phyloP scores from a whole-genome alignment of 1,140 invertebrate species.

The Euwallacea fornicatus region DNA sequence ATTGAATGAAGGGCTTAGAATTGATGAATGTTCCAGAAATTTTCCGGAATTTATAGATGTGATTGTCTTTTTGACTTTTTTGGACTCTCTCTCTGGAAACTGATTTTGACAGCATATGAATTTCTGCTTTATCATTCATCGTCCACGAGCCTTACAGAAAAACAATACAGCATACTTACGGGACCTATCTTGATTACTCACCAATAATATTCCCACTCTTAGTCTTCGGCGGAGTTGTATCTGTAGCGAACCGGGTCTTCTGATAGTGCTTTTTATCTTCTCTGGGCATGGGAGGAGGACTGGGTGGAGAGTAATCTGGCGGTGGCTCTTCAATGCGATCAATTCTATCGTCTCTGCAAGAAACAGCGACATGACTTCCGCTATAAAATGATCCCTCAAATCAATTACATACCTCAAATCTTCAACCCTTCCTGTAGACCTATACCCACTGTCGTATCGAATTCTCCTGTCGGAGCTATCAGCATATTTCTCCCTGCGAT shows the following conservation, averaged over 20 bases:
- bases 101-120: not conserved
- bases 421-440: constrained; percentile 53
- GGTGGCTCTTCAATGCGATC: constrained; percentile 61
- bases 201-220: constrained; percentile 53
- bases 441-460: constrained; percentile 56
- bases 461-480: constrained; percentile 26
- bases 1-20: too few relatives aligned
- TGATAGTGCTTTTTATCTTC: constrained; percentile 63
- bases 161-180: not conserved
- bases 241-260: constrained; percentile 66
- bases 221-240: constrained; percentile 55
- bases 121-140: not conserved
- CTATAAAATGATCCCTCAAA: not conserved
- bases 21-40: too few relatives aligned
- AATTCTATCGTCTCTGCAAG: constrained; percentile 54
- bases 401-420: constrained; percentile 52
- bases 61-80: too few relatives aligned
- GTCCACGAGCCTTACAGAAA: not conserved
- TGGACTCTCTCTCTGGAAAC: too few relatives aligned
- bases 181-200: constrained; percentile 29
- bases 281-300: constrained; percentile 57
- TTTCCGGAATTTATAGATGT: too few relatives aligned
- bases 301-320: constrained; percentile 70
- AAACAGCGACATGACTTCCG: too few relatives aligned
- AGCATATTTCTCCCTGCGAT: constrained; percentile 52